These are phyloP conservation scores for Cyprinodon tularosa DNA, from an alignment of 2,113 vertebrate species.

Conservation along the genomic window DNA sequence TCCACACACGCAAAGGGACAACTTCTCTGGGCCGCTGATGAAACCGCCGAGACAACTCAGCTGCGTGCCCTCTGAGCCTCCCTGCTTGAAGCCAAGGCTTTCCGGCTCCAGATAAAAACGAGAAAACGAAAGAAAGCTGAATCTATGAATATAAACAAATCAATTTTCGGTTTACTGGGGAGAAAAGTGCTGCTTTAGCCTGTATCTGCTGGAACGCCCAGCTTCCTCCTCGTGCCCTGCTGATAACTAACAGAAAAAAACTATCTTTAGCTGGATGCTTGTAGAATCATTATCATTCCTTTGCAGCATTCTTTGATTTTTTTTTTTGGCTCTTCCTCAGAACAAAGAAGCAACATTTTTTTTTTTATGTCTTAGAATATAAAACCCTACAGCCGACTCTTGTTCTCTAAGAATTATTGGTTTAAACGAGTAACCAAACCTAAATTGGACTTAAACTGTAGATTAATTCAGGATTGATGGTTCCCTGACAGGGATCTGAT, in stretches of 20 bases:
- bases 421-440: not conserved
- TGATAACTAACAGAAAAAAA: too few species aligned
- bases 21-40: constrained; percentile 27
- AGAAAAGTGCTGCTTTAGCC: too few species aligned
- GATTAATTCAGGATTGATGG: not conserved
- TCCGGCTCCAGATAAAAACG: constrained; percentile 23
- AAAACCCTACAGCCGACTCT: not conserved
- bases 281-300: too few species aligned
- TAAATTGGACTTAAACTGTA: not conserved
- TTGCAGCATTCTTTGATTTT: too few species aligned
- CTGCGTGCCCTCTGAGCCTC: not conserved
- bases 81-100: not conserved
- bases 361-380: not conserved
- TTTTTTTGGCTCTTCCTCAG: too few species aligned
- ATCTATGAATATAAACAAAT: constrained; percentile 41
- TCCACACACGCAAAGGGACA: constrained; percentile 13
- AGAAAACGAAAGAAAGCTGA: constrained; percentile 5
- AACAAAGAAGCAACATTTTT: not conserved
- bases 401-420: not conserved
- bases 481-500: not conserved
- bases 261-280: too few species aligned
- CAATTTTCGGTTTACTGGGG: not conserved
- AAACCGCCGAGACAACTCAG: constrained; percentile 5
- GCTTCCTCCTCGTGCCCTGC: too few species aligned
- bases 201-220: too few species aligned